phyloP scores from a whole-genome alignment of 1,140 invertebrate genomes.

The Ceratina australensis region DNA sequence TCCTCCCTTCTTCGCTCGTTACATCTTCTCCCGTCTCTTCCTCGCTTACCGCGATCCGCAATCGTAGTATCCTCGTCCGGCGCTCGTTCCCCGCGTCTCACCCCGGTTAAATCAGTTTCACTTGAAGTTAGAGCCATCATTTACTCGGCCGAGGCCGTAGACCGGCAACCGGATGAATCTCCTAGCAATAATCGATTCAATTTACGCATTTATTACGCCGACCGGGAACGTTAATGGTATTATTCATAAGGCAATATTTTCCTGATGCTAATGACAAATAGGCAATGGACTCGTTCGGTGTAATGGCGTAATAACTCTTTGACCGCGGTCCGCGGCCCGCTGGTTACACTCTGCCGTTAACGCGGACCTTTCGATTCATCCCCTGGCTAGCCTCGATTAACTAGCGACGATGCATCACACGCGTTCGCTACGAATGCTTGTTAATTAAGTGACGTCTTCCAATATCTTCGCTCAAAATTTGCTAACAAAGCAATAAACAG shows the following conservation, averaged over 20 bases:
- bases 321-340: conserved; percentile 42
- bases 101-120: conserved; percentile 68
- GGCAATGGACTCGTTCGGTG: conserved; percentile 57
- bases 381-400: conserved; percentile 42
- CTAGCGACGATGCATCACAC: conserved; percentile 40
- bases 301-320: conserved; percentile 64
- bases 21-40: neutral
- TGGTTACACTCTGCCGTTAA: conserved; percentile 48
- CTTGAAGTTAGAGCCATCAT: conserved; percentile 67
- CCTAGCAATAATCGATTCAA: conserved; percentile 70
- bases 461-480: too few relatives aligned
- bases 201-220: conserved; percentile 70
- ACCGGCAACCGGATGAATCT: conserved; percentile 51
- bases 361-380: conserved; percentile 51
- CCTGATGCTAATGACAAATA: conserved; percentile 62
- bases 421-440: conserved; percentile 35
- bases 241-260: conserved; percentile 70
- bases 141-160: conserved; percentile 50
- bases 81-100: conserved; percentile 13
- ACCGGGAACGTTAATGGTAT: conserved; percentile 61
- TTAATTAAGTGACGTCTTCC: too few relatives aligned
- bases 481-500: too few relatives aligned
- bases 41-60: neutral
- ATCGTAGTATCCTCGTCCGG: neutral
- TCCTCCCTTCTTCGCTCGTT: conserved; percentile 10